Evolutionary conservation across 2,888 invertebrate genomes (phyloP).

Genomic region (Exephanes ischioxanthus): DNA sequence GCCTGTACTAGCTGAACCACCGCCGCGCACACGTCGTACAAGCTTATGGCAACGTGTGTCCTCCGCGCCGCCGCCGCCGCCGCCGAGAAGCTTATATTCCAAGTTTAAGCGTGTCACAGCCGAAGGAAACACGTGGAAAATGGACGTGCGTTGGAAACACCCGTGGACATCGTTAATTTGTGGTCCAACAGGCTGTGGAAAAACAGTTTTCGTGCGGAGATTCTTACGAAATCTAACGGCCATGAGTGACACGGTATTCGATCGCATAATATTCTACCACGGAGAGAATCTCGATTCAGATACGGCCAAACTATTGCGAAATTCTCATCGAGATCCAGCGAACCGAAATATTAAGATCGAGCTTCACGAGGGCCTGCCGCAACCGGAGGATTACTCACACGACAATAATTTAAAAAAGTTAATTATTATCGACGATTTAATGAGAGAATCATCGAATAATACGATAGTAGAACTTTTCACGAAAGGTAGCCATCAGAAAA

Average conservation of each 20-base stretch:
- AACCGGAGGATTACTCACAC: constrained; percentile 45
- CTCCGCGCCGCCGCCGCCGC: constrained; percentile 3
- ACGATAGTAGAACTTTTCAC: no score
- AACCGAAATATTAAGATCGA: no score
- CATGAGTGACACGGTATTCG: no score
- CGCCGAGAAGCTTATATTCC: background rate
- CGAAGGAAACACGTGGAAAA: background rate
- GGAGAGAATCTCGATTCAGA: no score
- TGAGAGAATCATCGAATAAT: no score
- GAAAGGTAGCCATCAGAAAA: constrained; percentile 54
- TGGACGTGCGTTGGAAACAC: background rate
- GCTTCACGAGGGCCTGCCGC: background rate
- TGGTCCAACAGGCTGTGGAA: background rate
- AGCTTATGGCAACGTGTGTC: background rate
- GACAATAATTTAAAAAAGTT: constrained; percentile 25
- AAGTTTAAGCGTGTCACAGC: background rate
- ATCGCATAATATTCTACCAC: no score
- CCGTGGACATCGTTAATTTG: background rate
- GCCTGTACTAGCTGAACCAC: background rate
- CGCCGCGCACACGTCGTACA: background rate
- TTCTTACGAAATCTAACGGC: background rate
- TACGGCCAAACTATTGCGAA: no score
- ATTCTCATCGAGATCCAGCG: no score
- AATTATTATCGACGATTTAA: constrained; percentile 42
- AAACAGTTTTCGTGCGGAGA: background rate